phyloP scores from a whole-genome alignment of 2,113 vertebrate genomes.

The Ondatra zibethicus region DNA sequence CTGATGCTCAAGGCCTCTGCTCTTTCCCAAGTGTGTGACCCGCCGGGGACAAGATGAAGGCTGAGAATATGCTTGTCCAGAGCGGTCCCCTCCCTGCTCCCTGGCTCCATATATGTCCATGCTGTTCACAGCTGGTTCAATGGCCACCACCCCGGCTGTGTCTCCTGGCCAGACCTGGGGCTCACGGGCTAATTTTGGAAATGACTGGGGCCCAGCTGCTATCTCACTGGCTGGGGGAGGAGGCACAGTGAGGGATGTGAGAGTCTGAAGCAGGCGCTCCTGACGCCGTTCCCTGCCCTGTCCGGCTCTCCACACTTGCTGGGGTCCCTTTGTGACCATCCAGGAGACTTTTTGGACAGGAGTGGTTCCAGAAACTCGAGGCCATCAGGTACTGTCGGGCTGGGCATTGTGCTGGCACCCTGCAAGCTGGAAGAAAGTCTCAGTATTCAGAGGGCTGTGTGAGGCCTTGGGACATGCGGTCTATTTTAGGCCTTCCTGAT shows the following conservation, averaged over 20 bases:
- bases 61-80: slow-evolving; percentile 4
- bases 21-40: not conserved
- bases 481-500: slow-evolving; percentile 1
- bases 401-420: not conserved
- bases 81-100: slow-evolving; percentile 53
- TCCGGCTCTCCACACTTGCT: not conserved
- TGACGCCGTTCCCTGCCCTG: slow-evolving; percentile 54
- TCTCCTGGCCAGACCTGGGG: slow-evolving; percentile 74
- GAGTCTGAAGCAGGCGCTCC: not conserved
- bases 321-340: slow-evolving; percentile 45
- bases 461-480: not conserved
- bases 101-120: slow-evolving; percentile 79
- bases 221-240: slow-evolving; percentile 79
- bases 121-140: slow-evolving; percentile 67
- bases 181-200: slow-evolving; percentile 92
- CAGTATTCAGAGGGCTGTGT: not conserved
- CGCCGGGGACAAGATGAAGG: not conserved
- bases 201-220: slow-evolving; percentile 89
- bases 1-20: not conserved
- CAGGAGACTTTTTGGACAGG: not conserved
- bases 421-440: fast-evolving
- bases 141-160: slow-evolving; percentile 61
- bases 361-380: not conserved
- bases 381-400: slow-evolving; percentile 55
- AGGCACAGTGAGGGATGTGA: slow-evolving; percentile 61